These are phyloP conservation scores for Drosophila ficusphila DNA, from an alignment of 1,140 invertebrate species.

Conservation along the genomic window DNA sequence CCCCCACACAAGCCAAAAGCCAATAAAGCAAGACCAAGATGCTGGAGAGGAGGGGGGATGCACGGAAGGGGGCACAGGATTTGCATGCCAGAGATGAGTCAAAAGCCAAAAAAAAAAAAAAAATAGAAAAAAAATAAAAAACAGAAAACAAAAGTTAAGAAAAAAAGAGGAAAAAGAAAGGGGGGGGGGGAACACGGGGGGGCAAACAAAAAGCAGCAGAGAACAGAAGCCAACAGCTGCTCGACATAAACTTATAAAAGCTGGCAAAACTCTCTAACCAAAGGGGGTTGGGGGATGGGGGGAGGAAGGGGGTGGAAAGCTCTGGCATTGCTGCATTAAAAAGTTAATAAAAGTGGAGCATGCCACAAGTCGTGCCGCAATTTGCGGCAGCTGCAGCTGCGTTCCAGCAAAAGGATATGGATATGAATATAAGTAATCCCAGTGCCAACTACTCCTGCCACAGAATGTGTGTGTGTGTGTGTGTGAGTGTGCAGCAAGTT, in stretches of 20 bases:
- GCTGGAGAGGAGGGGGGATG: background rate
- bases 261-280: constrained; percentile 41
- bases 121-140: background rate
- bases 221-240: constrained; percentile 42
- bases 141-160: constrained; percentile 2
- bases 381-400: constrained; percentile 74
- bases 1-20: constrained; percentile 45
- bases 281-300: too few relatives aligned
- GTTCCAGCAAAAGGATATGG: constrained; percentile 61
- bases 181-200: background rate
- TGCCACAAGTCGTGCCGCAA: constrained; percentile 81
- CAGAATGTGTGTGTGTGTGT: constrained; percentile 8
- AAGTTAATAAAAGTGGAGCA: constrained; percentile 82
- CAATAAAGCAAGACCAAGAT: constrained; percentile 59
- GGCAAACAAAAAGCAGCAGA: constrained; percentile 11
- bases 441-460: constrained; percentile 24
- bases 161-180: constrained; percentile 7
- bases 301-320: background rate
- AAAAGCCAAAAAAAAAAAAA: constrained; percentile 24
- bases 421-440: constrained; percentile 73
- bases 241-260: constrained; percentile 56
- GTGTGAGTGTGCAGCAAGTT: too few relatives aligned
- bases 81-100: constrained; percentile 32
- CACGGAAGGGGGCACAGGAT: constrained; percentile 2
- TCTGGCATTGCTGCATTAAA: constrained; percentile 68